A percentile compares a stretch with the other conserved stretches of the same genome.
Conservation (phyloP, 2,797 vertebrate genomes). For the Falco biarmicus region DNA sequence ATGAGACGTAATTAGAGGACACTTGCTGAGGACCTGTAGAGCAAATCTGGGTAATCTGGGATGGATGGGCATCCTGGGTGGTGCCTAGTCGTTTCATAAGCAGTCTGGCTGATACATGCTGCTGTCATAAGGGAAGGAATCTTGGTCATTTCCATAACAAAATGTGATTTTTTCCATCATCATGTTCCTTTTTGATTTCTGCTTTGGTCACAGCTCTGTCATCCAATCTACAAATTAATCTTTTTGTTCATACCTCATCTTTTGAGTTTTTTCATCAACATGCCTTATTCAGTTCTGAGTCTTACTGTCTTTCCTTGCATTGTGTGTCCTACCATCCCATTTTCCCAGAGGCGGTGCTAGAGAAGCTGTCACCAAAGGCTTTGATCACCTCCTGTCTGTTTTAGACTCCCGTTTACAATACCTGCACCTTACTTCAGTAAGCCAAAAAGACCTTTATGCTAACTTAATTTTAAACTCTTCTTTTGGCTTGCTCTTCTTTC, state of each 20-base stretch:
- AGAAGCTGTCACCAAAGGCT: neutral
- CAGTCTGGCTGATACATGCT: neutral
- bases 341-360: neutral
- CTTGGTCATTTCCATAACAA: neutral
- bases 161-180: neutral
- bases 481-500: neutral
- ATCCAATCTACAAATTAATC: neutral
- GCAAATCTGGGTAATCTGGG: neutral
- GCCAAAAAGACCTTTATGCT: neutral
- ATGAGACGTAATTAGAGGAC: neutral
- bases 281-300: neutral
- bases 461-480: neutral
- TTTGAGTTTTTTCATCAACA: neutral
- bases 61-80: neutral
- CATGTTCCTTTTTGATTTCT: neutral
- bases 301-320: neutral
- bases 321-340: fast-evolving
- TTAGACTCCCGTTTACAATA: neutral
- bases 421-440: neutral
- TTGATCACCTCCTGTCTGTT: neutral
- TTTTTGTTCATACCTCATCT: neutral
- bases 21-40: neutral
- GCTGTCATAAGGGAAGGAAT: neutral
- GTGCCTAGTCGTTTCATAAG: neutral
- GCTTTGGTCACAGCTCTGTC: neutral